Evolutionary conservation across 2,797 vertebrate genomes (phyloP), one percentile per base, ranked within the genome.

Genomic region (Siniperca scherzeri): DNA sequence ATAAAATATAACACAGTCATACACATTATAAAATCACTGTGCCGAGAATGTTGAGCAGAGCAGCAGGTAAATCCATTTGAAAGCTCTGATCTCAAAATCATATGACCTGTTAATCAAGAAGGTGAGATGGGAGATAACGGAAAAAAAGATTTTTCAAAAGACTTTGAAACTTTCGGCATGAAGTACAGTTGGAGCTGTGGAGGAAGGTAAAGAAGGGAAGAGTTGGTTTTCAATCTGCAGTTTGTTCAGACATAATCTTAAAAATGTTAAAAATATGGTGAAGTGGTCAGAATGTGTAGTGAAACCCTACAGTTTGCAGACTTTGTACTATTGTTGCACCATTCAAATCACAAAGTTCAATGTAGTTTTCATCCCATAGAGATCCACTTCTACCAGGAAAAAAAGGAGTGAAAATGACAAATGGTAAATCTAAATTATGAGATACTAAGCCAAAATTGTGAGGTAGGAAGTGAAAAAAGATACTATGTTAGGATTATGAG

Each of bases 191-290:
- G 36, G 42, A 73, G 69, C 55, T 16, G 53, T 38, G 16, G 11
- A 21, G 21, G 22, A n/a, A 6, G 42, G 16, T 22, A 44, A 11
- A 22, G 36, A 30, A 9, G 11, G 27, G 30, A 2, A 46, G 57
- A 62, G 65, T 19, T 75, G 53, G 25, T 64, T n/a, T 53, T 64
- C 36, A 56, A 38, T 59, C 66, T 67, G 55, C 7, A 33, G 46
- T 59, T 72, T 73, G 52, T 60, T 81, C 66, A 72, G 70, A 73
- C 36, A 61, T 33, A 64, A 33, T 57, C 13, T 57, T 22, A 7
- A 59, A 70, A 59, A 81, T 36, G 25, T 50, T 74, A 10, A 73
- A 30, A 11, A 40, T 25, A 27, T 40, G 27, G n/a, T 46, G 74
- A 65, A 25, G 59, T 60, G 21, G 64, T 71, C 61, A 68, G 42